Conservation (phyloP, 2,888 invertebrate genomes). For the Tachina lurida region DNA sequence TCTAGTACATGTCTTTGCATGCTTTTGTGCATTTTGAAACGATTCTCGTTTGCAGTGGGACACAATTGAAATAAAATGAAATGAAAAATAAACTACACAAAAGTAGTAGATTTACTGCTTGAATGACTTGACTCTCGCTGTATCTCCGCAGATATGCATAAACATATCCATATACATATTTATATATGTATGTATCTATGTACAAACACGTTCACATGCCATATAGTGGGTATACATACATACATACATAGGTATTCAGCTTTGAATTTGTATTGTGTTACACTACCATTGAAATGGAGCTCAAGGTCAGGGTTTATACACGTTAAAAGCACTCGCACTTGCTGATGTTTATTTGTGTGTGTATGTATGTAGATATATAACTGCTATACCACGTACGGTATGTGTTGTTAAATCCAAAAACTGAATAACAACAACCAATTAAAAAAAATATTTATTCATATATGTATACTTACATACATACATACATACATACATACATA, state of each 20-base stretch:
- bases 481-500: too few species aligned
- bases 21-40: constrained; percentile 32
- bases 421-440: not conserved
- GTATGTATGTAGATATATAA: not conserved
- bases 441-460: too few species aligned
- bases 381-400: not conserved
- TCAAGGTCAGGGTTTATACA: constrained; percentile 65
- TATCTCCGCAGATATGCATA: not conserved
- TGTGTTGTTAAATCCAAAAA: not conserved
- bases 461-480: too few species aligned
- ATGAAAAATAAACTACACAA: constrained; percentile 9
- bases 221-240: not conserved
- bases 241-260: constrained; percentile 18
- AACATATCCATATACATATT: not conserved
- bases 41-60: constrained; percentile 34
- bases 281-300: constrained; percentile 67
- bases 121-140: constrained; percentile 47
- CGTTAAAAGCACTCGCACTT: constrained; percentile 38
- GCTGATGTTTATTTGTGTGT: not conserved
- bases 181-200: too few species aligned
- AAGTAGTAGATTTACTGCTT: constrained; percentile 58
- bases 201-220: constrained; percentile 26
- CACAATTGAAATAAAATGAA: constrained; percentile 14
- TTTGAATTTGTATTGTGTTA: constrained; percentile 57
- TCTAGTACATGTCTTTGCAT: not conserved